Conservation (phyloP, 2,113 vertebrate genomes). For the Trematocara nigrifrons region DNA sequence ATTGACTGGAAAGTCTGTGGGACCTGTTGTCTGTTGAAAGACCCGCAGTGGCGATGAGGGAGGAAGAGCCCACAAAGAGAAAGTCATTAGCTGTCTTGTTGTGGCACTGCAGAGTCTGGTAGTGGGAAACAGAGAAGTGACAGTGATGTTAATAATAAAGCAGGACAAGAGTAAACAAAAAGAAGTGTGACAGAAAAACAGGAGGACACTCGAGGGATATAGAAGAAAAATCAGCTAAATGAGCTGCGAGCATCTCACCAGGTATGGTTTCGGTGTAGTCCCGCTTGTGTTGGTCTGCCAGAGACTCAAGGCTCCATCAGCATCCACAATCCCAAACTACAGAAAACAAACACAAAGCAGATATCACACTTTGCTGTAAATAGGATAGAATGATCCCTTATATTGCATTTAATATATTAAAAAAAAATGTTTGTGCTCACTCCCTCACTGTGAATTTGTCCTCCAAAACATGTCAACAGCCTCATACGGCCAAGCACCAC, state of each 20-base stretch:
- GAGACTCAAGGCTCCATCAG: constrained; percentile 91
- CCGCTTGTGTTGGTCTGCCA: constrained; percentile 94
- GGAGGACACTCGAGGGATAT: neutral
- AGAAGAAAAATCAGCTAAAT: neutral
- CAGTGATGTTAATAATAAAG: neutral
- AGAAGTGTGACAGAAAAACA: neutral
- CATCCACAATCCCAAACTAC: constrained; percentile 95
- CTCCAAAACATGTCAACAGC: neutral
- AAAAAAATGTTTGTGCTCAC: neutral
- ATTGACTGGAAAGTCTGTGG: neutral
- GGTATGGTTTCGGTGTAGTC: constrained; percentile 85
- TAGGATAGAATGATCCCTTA: neutral
- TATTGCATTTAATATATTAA: neutral
- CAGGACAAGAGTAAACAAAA: neutral
- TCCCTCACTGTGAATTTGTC: neutral
- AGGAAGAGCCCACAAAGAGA: constrained; percentile 93
- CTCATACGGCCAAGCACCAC: neutral
- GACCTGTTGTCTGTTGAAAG: constrained; percentile 94
- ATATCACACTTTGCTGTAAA: neutral
- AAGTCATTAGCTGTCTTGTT: constrained; percentile 97
- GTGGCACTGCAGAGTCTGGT: constrained; percentile 93
- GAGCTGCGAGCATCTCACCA: constrained; percentile 73
- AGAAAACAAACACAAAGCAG: neutral
- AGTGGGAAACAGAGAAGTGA: neutral
- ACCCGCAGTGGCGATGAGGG: constrained; percentile 93